phyloP scores from a whole-genome alignment of 2,888 invertebrate species.

The Lacanobia oleracea region DNA sequence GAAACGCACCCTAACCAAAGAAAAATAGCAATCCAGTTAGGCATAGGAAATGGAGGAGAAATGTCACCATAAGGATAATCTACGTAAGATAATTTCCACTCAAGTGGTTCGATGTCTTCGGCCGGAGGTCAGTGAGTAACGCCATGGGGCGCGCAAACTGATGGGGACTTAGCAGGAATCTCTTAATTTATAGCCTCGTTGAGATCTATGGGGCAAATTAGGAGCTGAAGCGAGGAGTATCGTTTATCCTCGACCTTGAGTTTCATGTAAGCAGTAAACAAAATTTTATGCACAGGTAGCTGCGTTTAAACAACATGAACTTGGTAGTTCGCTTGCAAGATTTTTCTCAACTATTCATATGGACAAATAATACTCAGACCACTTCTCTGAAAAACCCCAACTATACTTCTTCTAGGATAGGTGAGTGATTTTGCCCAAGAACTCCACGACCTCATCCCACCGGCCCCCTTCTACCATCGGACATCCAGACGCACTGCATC shows the following conservation, averaged over 20 bases:
- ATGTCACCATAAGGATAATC: constrained; percentile 82
- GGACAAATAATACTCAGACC: no score
- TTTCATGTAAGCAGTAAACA: background rate
- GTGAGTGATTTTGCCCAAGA: no score
- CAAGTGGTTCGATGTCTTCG: constrained; percentile 84
- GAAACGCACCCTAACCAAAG: constrained; percentile 5
- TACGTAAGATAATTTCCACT: constrained; percentile 85
- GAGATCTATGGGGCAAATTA: constrained; percentile 70
- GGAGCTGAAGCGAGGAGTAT: constrained; percentile 41
- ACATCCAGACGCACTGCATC: no score
- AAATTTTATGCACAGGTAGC: background rate
- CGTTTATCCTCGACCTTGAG: background rate
- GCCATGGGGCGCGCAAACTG: constrained; percentile 86
- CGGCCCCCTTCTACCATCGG: no score
- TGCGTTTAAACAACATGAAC: background rate
- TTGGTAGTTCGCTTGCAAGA: no score
- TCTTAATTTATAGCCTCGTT: constrained; percentile 89
- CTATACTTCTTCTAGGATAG: no score
- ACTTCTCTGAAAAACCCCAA: no score
- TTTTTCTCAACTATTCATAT: no score
- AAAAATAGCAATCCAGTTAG: constrained; percentile 54
- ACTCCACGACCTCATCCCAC: no score
- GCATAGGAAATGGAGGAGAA: constrained; percentile 74
- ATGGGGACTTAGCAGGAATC: constrained; percentile 89
- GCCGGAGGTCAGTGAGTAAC: constrained; percentile 78